Evolutionary conservation across 2,888 invertebrate genomes (phyloP).

Genomic region (Timandra comae): DNA sequence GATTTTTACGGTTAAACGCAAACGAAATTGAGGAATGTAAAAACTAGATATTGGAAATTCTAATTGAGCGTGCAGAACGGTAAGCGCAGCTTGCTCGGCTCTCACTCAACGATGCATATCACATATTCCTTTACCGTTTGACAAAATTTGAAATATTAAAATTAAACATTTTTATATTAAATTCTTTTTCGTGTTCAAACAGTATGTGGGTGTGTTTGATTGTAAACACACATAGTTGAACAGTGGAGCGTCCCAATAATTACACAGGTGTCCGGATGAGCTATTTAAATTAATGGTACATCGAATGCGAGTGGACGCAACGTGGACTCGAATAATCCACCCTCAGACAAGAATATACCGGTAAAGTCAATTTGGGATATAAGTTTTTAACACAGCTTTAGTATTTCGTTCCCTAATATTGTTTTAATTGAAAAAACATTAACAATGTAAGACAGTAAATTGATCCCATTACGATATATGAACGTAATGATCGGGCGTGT

Average conservation of each 20-base stretch:
- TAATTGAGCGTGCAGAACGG: constrained; percentile 36
- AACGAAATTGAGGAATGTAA: constrained; percentile 39
- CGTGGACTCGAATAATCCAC: constrained; percentile 25
- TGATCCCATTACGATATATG: too few species aligned
- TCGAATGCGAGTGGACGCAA: constrained; percentile 30
- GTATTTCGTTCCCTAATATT: too few species aligned
- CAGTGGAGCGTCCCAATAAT: constrained; percentile 39
- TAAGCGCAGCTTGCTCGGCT: constrained; percentile 24
- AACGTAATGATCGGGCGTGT: constrained; percentile 13
- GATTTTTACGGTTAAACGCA: constrained; percentile 42
- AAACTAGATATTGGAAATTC: constrained; percentile 41
- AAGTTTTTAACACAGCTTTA: too few species aligned
- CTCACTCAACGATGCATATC: too few species aligned
- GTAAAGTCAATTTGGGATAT: too few species aligned
- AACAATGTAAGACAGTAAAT: too few species aligned
- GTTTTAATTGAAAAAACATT: too few species aligned
- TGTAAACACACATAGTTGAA: constrained; percentile 46
- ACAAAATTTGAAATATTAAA: too few species aligned
- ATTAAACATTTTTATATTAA: too few species aligned
- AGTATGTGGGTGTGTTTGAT: constrained; percentile 30
- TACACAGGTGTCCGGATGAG: constrained; percentile 37
- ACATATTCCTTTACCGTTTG: too few species aligned
- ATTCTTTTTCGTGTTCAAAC: too few species aligned
- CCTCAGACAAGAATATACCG: constrained; percentile 21
- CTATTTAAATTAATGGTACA: constrained; percentile 43